Percentiles rank a stretch among this genome's conserved stretches.
Evolutionary conservation across 2,797 vertebrate species (phyloP).

Genomic region (Thamnophis elegans): DNA sequence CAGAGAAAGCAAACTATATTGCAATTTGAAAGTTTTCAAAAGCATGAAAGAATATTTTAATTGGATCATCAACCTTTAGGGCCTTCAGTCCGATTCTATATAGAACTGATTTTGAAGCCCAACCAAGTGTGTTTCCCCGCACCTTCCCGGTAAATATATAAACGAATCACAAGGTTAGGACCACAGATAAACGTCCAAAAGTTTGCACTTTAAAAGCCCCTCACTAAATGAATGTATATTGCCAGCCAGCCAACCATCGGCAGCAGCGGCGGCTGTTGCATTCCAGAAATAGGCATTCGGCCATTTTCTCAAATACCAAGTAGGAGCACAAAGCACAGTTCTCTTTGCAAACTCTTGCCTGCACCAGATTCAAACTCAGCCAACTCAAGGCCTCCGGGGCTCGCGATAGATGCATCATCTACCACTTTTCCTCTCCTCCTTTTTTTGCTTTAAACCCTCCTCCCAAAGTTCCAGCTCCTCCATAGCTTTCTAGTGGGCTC

Average conservation of each 20-base stretch:
- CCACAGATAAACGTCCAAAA: background rate
- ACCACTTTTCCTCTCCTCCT: background rate
- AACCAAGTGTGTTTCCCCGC: background rate
- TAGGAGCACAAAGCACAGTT: constrained; percentile 69
- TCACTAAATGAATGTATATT: background rate
- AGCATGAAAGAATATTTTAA: background rate
- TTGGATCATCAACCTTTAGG: background rate
- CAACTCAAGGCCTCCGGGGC: background rate
- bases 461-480: background rate
- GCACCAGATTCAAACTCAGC: constrained; percentile 32
- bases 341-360: constrained; percentile 57
- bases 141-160: background rate
- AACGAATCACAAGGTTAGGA: background rate
- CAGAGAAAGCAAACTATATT: background rate
- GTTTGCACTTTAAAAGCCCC: background rate
- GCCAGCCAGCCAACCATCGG: constrained; percentile 18
- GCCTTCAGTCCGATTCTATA: background rate
- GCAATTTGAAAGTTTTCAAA: background rate
- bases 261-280: constrained; percentile 41
- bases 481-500: background rate
- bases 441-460: background rate
- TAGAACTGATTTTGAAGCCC: background rate
- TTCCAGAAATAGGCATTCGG: constrained; percentile 73
- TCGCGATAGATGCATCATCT: background rate
- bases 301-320: constrained; percentile 83